phyloP scores from a whole-genome alignment of 2,797 vertebrate genomes.

The Salmo trutta region DNA sequence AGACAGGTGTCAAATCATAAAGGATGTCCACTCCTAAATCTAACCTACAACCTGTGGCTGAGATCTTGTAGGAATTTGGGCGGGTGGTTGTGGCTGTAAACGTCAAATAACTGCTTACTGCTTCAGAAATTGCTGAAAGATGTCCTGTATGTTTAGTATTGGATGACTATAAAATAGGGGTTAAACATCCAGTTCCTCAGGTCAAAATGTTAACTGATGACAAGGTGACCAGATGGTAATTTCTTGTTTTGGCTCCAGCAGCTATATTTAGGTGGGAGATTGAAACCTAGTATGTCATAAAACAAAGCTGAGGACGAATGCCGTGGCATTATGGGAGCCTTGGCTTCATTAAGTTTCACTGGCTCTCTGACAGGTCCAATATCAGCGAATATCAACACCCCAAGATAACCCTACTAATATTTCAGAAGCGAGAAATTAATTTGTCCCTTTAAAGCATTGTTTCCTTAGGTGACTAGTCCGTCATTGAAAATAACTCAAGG shows the following conservation, averaged over 20 bases:
- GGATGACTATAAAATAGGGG: neutral
- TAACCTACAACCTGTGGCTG: neutral
- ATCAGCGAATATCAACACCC: neutral
- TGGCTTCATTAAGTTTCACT: neutral
- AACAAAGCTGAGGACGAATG: neutral
- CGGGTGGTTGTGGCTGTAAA: too few relatives aligned
- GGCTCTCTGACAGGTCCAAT: neutral
- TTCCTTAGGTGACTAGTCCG: neutral
- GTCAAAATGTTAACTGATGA: conserved; percentile 8
- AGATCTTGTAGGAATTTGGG: too few relatives aligned
- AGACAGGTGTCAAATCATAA: neutral
- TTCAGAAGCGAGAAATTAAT: neutral
- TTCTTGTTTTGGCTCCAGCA: neutral
- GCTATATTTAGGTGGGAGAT: conserved; percentile 9
- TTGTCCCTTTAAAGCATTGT: neutral
- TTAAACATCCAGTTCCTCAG: conserved; percentile 5
- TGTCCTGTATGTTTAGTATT: neutral
- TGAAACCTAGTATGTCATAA: conserved; percentile 17
- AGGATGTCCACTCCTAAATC: neutral
- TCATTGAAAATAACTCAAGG: conserved; percentile 5
- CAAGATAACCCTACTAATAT: neutral
- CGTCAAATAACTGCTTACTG: neutral
- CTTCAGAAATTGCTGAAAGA: neutral
- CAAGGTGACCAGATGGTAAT: neutral
- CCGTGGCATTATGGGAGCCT: neutral